Evolutionary conservation across 2,797 vertebrate species (phyloP), one percentile per base, ranked within the genome.

Genomic region (Calcarius lapponicus): DNA sequence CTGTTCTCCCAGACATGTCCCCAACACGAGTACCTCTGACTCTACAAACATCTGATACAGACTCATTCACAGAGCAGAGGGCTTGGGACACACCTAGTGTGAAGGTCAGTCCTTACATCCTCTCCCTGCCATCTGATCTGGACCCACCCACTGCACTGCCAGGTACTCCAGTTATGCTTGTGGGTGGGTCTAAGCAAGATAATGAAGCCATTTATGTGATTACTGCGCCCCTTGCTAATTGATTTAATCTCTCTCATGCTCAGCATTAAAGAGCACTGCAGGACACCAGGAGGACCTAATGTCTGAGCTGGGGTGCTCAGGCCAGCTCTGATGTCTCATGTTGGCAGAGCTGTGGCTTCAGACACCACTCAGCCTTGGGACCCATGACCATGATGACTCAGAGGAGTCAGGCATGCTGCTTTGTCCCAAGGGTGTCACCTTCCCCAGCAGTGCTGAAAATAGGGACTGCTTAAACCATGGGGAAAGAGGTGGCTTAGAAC

Each of bases 41-140:
- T 70, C 19, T 53, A 13, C 26, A 14, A n/a, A 24, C 4, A 3
- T 25, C 40, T 51, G 40, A 19, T 18, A 43, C 28, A 40, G 64
- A 66, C 22, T 48, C 36, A 38, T 51, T 43, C 19, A 9, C 0
- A 0, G 43, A 66, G 34, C 0, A 0, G 36, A 79, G n/a, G 25
- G 28, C 21, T 74, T 1, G 0, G n/a, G 34, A 34, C 4, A 26
- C 7, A 19, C 34, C 38, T 14, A 7, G 6, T 9, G 14, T 48
- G 53, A 84, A 45, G 40, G 9, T 40, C 76, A 83, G 20, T 13
- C 42, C 34, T 71, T 42, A 61, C 3, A 38, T 3, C 11, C 64
- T 32, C 24, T 45, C 6, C 25, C 36, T 53, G 47, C 21, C 47
- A 16, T 54, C 58, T 84, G 34, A 69, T 34, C 38, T 57, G 29